Percentiles rank a stretch among this genome's conserved stretches.
These are phyloP conservation scores for Tachina lurida DNA, from an alignment of 2,888 invertebrate species.

Conservation along the genomic window DNA sequence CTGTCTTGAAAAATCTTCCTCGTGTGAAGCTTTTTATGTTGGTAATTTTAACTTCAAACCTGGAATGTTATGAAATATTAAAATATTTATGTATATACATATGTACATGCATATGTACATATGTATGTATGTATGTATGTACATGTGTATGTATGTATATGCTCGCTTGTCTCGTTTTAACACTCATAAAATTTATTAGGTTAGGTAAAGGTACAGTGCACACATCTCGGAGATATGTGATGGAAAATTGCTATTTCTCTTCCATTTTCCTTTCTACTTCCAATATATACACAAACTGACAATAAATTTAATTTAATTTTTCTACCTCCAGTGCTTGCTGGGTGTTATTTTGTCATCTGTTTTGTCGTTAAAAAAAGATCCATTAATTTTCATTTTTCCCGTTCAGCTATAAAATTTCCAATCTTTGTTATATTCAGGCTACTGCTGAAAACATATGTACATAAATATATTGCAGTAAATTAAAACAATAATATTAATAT, in stretches of 20 bases:
- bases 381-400: conserved; percentile 64
- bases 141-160: not conserved
- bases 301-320: conserved; percentile 28
- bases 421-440: conserved; percentile 17
- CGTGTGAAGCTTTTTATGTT: not conserved
- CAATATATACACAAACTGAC: not conserved
- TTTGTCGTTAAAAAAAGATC: conserved; percentile 11
- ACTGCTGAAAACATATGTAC: not conserved
- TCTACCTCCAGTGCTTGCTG: conserved; percentile 32
- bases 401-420: conserved; percentile 64
- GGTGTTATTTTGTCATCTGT: conserved; percentile 61
- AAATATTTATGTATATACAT: not conserved
- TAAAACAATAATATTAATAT: conserved; percentile 9
- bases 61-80: not conserved
- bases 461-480: conserved; percentile 6
- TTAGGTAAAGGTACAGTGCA: not conserved
- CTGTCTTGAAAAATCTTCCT: no score
- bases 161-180: not conserved
- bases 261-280: not conserved
- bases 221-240: conserved; percentile 30
- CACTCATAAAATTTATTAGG: conserved; percentile 33
- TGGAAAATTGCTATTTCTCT: conserved; percentile 34
- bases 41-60: conserved; percentile 1
- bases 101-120: no score
- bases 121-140: not conserved